A percentile compares a stretch with the other conserved stretches of the same genome.
phyloP scores from a whole-genome alignment of 2,797 vertebrate species.

The Coluber constrictor region DNA sequence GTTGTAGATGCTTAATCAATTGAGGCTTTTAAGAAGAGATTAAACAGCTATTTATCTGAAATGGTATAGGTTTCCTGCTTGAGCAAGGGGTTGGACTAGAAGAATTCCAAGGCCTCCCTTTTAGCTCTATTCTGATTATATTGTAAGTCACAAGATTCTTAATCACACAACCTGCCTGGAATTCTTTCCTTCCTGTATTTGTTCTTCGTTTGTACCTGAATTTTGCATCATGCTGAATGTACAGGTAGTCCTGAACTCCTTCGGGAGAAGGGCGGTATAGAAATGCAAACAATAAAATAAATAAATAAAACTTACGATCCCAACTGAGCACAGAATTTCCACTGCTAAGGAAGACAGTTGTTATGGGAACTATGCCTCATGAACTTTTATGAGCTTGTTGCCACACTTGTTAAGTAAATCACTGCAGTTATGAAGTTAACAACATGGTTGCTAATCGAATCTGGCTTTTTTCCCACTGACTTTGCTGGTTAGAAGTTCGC shows the following conservation, averaged over 20 bases:
- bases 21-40: too few species aligned
- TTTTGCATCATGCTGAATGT: neutral
- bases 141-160: neutral
- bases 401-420: neutral
- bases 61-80: too few species aligned
- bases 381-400: neutral
- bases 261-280: too few species aligned
- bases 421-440: neutral
- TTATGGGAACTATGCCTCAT: neutral
- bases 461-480: neutral
- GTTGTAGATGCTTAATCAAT: too few species aligned
- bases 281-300: too few species aligned
- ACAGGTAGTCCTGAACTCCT: neutral
- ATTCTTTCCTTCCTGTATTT: too few species aligned
- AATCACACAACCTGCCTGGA: neutral
- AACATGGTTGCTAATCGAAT: neutral
- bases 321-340: neutral
- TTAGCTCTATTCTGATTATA: too few species aligned
- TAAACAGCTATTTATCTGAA: too few species aligned
- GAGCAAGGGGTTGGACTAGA: too few species aligned
- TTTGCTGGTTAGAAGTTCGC: neutral
- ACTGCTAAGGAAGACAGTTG: neutral
- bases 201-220: neutral
- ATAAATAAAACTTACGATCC: neutral
- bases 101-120: too few species aligned